Base-by-base conservation (phyloP, 2,888 invertebrate species). In the Abrostola tripartita region DNA sequence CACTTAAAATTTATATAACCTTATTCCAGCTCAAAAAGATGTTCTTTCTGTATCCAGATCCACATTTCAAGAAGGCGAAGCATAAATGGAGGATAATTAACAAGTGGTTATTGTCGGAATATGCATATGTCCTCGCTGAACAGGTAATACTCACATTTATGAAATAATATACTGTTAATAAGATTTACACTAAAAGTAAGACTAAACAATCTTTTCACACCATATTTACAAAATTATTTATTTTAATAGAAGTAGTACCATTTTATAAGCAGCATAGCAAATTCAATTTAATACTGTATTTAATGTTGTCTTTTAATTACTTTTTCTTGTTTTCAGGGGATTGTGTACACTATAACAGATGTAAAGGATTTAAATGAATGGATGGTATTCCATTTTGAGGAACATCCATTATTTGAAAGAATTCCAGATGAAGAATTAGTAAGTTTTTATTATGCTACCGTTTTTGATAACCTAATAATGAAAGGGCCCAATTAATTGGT, bases 71-170 rank as follows among this genome's bases (percentile, higher is more conserved):
- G 90, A 98, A 97, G 86, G 97, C 99, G 0, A 99, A 99, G 92
- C 99, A 99, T 88, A 99, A 99, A 91, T 99, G 99, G 99, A 96
- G 99, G 67, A 99, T 99, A 69, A 98, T 99, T 71, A 99, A 98
- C 87, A 96, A 97, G 81, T 97, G 97, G 80, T 94, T 99, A 41
- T 94, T 99, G 35, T 98, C 99, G 2, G 99, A 99, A 92, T 99
- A 99, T 95, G 99, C 99, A 0, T 99, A 98, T 94, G 97, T 99
- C 49, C 94, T 99, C 63, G 96, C 96, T 61, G 97, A 97, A 86
- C 97, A 97, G 83, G 99, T 98, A 92, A 92, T 24, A 6, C 42
- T 24, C 24, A 24, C 24, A 24, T 24, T 4, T 24, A 24, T 24
- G 24, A 24, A 24, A 38, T 6, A n/a, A 52, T 38, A 11, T 51